Evolutionary conservation across 2,113 vertebrate species (phyloP).

Genomic region (Cyanoderma ruficeps): DNA sequence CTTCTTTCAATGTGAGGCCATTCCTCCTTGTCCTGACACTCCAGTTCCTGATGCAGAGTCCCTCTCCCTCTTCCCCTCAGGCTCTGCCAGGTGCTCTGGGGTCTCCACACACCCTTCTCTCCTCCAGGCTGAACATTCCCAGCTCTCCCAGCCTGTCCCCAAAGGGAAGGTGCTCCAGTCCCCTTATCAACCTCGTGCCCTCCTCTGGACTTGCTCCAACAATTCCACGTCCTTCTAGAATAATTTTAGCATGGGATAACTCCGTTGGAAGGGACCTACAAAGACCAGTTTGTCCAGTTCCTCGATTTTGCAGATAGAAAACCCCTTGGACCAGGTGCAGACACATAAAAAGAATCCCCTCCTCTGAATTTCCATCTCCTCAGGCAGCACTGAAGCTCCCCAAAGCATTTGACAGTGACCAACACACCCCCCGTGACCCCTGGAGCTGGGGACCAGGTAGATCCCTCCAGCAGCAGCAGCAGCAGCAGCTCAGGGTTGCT

Average conservation of each 20-base stretch:
- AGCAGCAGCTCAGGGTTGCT: not conserved
- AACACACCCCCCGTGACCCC: fast-evolving
- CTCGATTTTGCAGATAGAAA: not conserved
- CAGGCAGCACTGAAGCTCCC: not conserved
- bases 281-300: fast-evolving
- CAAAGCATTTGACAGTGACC: not conserved
- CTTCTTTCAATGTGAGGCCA: fast-evolving
- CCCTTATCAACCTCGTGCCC: not conserved
- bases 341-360: fast-evolving
- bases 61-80: not conserved
- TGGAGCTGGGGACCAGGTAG: not conserved
- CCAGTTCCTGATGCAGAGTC: fast-evolving
- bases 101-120: not conserved
- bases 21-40: not conserved
- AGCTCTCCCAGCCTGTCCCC: not conserved
- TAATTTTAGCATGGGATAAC: not conserved
- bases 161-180: not conserved
- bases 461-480: not conserved
- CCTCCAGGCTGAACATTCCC: not conserved
- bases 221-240: not conserved
- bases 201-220: not conserved
- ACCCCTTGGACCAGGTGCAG: not conserved
- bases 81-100: not conserved
- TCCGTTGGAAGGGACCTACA: not conserved
- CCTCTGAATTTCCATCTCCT: not conserved